Conservation (phyloP, 2,888 invertebrate genomes). For the Phlogophora meticulosa region DNA sequence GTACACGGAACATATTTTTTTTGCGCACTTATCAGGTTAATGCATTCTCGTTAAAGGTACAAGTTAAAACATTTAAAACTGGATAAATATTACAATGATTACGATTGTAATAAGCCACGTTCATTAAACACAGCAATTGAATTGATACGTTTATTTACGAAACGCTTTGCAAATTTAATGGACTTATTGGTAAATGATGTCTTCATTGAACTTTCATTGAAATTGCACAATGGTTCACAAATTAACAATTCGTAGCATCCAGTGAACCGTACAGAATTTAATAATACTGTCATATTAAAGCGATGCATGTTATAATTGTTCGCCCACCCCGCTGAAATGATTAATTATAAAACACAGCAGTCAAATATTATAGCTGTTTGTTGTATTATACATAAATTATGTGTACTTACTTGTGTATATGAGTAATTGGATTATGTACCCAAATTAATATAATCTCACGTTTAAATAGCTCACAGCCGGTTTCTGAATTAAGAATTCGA, state of each 20-base stretch:
- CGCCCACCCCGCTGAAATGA: conserved; percentile 60
- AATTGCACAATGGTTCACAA: conserved; percentile 70
- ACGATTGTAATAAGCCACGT: conserved; percentile 54
- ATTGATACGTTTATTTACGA: conserved; percentile 67
- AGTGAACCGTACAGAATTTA: conserved; percentile 70
- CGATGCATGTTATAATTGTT: conserved; percentile 65
- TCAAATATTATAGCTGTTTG: conserved; percentile 37
- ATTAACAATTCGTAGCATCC: conserved; percentile 71
- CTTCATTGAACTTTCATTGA: conserved; percentile 78
- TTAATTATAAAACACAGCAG: conserved; percentile 67
- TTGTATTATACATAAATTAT: conserved; percentile 27
- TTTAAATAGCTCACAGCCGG: neutral
- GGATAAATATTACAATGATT: conserved; percentile 26
- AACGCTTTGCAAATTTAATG: conserved; percentile 68
- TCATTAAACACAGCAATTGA: conserved; percentile 48
- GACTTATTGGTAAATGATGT: conserved; percentile 75
- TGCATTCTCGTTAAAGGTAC: no score
- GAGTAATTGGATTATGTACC: conserved; percentile 19
- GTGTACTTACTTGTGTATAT: neutral
- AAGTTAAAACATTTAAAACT: conserved; percentile 19
- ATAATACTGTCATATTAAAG: conserved; percentile 67
- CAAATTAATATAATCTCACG: neutral
- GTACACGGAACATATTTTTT: no score
- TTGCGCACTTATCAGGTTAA: no score
- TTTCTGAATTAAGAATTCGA: no score